Evolutionary conservation across 2,888 invertebrate genomes (phyloP).

Genomic region (Perithous albicinctus): DNA sequence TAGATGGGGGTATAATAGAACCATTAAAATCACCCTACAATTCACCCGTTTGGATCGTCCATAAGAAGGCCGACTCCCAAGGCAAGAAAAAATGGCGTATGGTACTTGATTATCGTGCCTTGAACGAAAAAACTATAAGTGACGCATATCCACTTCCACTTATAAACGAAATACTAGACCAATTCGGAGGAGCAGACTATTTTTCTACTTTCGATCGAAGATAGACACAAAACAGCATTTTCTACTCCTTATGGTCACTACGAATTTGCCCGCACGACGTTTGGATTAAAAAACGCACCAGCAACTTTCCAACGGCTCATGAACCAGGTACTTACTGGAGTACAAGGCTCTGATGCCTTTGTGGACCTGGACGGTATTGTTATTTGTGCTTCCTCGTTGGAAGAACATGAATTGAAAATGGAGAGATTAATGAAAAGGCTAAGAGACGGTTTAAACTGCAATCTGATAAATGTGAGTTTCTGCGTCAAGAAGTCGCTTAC

Average conservation of each 20-base stretch:
- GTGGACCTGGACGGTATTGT: too few relatives aligned
- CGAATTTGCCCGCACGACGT: conserved; percentile 72
- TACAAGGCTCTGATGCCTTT: conserved; percentile 46
- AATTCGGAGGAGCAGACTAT: conserved; percentile 68
- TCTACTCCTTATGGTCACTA: conserved; percentile 70
- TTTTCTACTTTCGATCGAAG: conserved; percentile 72
- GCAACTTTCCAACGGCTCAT: conserved; percentile 78
- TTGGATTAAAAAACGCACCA: conserved; percentile 78
- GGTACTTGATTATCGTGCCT: too few relatives aligned
- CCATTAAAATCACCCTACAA: conserved; percentile 35
- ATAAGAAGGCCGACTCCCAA: conserved; percentile 63
- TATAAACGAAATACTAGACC: too few relatives aligned
- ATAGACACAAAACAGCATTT: conserved; percentile 71
- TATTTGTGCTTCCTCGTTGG: conserved; percentile 30
- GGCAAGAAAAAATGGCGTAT: conserved; percentile 66
- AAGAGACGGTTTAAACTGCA: conserved; percentile 54
- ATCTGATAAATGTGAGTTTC: too few relatives aligned
- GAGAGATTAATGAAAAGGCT: conserved; percentile 29
- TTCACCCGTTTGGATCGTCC: conserved; percentile 69
- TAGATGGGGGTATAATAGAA: conserved; percentile 52
- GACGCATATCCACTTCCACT: too few relatives aligned
- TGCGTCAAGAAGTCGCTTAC: conserved; percentile 58
- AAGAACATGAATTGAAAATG: conserved; percentile 39
- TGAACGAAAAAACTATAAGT: conserved; percentile 65
- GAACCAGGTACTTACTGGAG: conserved; percentile 72